These are phyloP conservation scores for Casuarius casuarius DNA, from an alignment of 2,113 vertebrate genomes.

Conservation along the genomic window DNA sequence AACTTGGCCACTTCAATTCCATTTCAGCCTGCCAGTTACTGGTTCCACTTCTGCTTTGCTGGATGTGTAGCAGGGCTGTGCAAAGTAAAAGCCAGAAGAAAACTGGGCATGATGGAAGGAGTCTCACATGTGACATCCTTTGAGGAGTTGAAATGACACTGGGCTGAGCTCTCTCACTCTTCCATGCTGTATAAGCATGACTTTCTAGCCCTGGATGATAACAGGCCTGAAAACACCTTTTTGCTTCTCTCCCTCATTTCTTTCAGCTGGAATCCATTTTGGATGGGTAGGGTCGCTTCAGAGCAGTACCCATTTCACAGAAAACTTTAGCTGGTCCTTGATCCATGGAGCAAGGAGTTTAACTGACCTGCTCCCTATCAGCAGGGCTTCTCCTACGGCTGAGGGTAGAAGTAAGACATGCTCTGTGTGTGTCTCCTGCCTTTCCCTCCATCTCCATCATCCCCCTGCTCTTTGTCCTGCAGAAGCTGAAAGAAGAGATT, in stretches of 20 bases:
- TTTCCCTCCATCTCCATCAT: neutral
- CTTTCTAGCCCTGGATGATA: neutral
- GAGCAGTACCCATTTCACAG: neutral
- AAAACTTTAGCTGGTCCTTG: neutral
- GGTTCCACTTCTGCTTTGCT: slow-evolving; percentile 36
- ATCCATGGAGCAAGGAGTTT: neutral
- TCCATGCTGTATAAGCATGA: neutral
- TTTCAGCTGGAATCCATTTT: neutral
- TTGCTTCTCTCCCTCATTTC: neutral
- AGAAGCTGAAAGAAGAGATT: slow-evolving; percentile 91
- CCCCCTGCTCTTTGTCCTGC: neutral
- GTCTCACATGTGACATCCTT: neutral
- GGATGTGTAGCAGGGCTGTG: neutral
- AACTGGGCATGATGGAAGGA: neutral
- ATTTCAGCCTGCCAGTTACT: neutral
- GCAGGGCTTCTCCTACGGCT: neutral
- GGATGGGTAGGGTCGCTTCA: neutral
- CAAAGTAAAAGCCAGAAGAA: slow-evolving; percentile 25
- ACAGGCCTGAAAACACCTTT: neutral
- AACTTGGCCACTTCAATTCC: neutral
- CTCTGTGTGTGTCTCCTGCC: neutral
- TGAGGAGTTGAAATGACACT: slow-evolving; percentile 20
- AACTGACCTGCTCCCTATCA: neutral
- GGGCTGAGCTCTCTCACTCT: neutral
- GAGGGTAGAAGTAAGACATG: neutral